These are phyloP conservation scores for Acanthosepion pharaonis DNA, from an alignment of 2,888 invertebrate species.

Conservation along the genomic window DNA sequence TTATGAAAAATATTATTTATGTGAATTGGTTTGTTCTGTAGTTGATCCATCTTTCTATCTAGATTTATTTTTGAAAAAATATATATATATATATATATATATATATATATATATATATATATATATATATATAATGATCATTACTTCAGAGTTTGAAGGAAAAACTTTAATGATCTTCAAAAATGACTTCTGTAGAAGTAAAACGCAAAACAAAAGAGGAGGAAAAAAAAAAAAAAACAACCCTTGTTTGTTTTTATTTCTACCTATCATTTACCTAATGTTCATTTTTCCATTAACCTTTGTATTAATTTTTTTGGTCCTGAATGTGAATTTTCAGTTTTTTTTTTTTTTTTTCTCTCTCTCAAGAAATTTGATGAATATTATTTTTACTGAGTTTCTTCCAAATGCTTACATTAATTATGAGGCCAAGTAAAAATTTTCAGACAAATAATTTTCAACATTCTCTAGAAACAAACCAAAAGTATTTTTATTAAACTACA, in stretches of 20 bases:
- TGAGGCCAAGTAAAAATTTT: not conserved
- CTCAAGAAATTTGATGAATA: not conserved
- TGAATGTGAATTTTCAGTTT: too few species aligned
- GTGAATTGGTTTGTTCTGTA: not conserved
- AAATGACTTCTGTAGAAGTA: not conserved
- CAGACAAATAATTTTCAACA: not conserved
- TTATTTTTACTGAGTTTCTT: conserved; percentile 20
- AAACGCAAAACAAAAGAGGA: not conserved
- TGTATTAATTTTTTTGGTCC: not conserved
- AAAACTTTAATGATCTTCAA: not conserved
- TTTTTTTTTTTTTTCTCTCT: not conserved
- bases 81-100: too few species aligned
- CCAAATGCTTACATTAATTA: not conserved
- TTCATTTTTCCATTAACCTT: not conserved
- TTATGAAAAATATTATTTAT: not conserved
- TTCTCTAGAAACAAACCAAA: not conserved
- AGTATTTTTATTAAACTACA: not conserved
- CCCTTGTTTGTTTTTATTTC: not conserved
- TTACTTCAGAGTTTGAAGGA: not conserved
- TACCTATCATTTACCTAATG: not conserved
- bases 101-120: too few species aligned
- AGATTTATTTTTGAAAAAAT: not conserved
- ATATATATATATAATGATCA: too few species aligned
- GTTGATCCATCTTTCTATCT: not conserved
- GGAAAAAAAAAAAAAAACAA: not conserved